Conservation (phyloP, 2,888 invertebrate species). For the Plebejus anna region DNA sequence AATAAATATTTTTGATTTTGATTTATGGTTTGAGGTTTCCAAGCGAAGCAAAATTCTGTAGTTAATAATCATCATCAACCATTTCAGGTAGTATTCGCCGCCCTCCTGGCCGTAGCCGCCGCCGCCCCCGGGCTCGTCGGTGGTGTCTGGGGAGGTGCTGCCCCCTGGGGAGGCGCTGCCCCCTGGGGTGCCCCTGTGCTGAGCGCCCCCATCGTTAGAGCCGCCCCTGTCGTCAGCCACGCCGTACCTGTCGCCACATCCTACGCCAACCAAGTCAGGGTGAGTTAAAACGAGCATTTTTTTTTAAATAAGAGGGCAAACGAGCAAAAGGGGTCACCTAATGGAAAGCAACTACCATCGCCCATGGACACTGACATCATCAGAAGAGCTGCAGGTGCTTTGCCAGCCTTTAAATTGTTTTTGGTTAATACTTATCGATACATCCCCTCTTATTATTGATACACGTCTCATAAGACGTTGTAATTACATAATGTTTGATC, state of each 20-base stretch:
- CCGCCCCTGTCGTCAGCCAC: slow-evolving; percentile 67
- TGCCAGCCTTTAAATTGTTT: no score
- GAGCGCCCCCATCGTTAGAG: slow-evolving; percentile 56
- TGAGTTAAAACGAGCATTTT: slow-evolving; percentile 44
- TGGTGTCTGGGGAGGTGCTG: slow-evolving; percentile 39
- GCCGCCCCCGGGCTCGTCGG: slow-evolving; percentile 69
- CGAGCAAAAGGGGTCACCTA: no score
- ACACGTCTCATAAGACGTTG: no score
- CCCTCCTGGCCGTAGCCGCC: slow-evolving; percentile 65
- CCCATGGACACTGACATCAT: no score
- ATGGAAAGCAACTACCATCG: no score
- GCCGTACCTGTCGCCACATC: slow-evolving; percentile 81
- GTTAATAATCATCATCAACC: background rate
- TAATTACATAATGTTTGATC: no score
- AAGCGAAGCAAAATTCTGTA: background rate
- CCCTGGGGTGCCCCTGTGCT: slow-evolving; percentile 50
- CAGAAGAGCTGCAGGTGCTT: no score
- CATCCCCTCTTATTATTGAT: no score
- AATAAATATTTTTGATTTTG: no score
- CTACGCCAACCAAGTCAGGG: slow-evolving; percentile 83
- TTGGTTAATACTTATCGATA: no score
- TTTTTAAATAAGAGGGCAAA: no score
- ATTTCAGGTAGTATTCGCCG: slow-evolving; percentile 72
- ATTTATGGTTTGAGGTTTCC: no score
- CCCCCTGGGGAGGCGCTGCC: slow-evolving; percentile 49